Conservation (phyloP, 2,888 invertebrate genomes). For the Ormia ochracea region DNA sequence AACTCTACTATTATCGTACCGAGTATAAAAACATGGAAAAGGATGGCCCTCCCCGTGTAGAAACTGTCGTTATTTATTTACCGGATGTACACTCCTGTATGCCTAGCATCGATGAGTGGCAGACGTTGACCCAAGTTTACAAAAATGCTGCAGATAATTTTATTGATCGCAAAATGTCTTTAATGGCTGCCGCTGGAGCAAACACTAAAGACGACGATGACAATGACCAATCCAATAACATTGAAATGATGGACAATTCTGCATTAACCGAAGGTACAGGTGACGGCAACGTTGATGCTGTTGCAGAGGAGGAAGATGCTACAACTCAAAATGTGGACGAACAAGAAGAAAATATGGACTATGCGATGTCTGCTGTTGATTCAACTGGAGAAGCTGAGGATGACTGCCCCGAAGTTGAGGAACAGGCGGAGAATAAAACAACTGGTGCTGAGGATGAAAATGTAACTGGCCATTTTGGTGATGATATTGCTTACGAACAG, state of each 20-base stretch:
- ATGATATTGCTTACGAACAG: slow-evolving; percentile 68
- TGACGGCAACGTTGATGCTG: slow-evolving; percentile 25
- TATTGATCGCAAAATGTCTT: slow-evolving; percentile 64
- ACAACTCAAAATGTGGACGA: slow-evolving; percentile 7
- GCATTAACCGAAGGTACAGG: slow-evolving; percentile 11
- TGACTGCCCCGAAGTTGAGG: neutral
- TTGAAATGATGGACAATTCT: slow-evolving; percentile 42
- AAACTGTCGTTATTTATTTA: slow-evolving; percentile 98
- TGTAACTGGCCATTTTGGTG: slow-evolving; percentile 64
- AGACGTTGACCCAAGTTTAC: slow-evolving; percentile 87
- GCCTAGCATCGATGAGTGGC: slow-evolving; percentile 93
- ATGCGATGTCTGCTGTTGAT: slow-evolving; percentile 53
- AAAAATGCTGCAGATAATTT: slow-evolving; percentile 76
- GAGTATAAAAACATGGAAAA: slow-evolving; percentile 90
- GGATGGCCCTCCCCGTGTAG: slow-evolving; percentile 92
- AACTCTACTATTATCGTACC: slow-evolving; percentile 98
- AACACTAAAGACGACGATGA: slow-evolving; percentile 56
- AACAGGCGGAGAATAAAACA: neutral
- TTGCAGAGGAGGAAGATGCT: slow-evolving; percentile 29
- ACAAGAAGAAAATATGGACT: slow-evolving; percentile 38
- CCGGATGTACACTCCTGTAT: slow-evolving; percentile 98
- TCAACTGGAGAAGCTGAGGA: slow-evolving; percentile 39
- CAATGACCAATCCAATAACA: slow-evolving; percentile 46
- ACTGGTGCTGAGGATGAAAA: slow-evolving; percentile 63
- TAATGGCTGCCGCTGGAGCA: slow-evolving; percentile 57